A percentile compares a stretch with the other conserved stretches of the same genome.
Evolutionary conservation across 2,888 invertebrate genomes (phyloP).

Genomic region (Chromoteleia sp.): DNA sequence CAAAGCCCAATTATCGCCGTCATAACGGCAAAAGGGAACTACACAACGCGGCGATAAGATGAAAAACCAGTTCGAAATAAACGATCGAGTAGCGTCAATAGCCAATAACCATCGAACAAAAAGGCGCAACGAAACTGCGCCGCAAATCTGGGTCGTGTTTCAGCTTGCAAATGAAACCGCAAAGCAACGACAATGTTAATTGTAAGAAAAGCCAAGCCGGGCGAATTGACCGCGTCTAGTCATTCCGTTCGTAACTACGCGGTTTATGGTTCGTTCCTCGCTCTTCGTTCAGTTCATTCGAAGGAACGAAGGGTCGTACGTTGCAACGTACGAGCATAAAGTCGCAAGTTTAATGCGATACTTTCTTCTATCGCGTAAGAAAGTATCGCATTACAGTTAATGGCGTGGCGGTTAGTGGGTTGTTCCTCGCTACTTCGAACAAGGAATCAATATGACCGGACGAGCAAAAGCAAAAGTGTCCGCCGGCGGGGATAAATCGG

Average conservation of each 20-base stretch:
- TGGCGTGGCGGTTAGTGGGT: constrained; percentile 66
- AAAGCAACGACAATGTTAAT: constrained; percentile 55
- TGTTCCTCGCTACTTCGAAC: constrained; percentile 54
- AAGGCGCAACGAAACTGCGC: neutral
- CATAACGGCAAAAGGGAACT: constrained; percentile 14
- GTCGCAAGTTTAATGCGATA: constrained; percentile 70
- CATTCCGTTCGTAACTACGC: constrained; percentile 41
- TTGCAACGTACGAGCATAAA: constrained; percentile 61
- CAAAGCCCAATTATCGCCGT: constrained; percentile 37
- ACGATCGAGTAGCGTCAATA: constrained; percentile 9
- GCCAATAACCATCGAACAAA: constrained; percentile 22
- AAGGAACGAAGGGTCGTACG: constrained; percentile 56
- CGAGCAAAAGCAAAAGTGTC: constrained; percentile 50
- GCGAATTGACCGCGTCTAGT: constrained; percentile 53
- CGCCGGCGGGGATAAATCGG: constrained; percentile 13
- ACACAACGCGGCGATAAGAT: constrained; percentile 2
- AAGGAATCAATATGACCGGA: constrained; percentile 72
- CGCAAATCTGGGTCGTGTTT: constrained; percentile 27
- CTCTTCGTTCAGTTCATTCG: constrained; percentile 32
- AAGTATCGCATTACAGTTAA: constrained; percentile 71
- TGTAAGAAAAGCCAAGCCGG: constrained; percentile 34
- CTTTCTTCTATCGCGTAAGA: constrained; percentile 67
- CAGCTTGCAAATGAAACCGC: constrained; percentile 34
- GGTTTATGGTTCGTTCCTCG: constrained; percentile 52
- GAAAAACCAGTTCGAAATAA: constrained; percentile 19